Evolutionary conservation across 2,888 invertebrate species (phyloP).

Genomic region (Parasteatoda lunata): DNA sequence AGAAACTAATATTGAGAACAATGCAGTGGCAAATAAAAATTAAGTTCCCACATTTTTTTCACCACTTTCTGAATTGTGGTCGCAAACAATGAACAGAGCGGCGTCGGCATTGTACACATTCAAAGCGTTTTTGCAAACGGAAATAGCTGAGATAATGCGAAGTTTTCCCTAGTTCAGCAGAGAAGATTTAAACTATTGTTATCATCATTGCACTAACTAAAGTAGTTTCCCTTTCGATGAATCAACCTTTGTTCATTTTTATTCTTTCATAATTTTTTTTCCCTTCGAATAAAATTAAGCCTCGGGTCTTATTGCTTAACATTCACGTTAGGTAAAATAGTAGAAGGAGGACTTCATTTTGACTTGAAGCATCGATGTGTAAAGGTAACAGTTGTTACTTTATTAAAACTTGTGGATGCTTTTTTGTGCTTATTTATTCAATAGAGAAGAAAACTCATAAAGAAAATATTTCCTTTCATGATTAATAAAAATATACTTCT

Average conservation of each 20-base stretch:
- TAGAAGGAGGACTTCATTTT: too few species aligned
- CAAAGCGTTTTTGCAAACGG: background rate
- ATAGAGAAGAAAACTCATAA: too few species aligned
- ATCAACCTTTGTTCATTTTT: background rate
- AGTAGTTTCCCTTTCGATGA: background rate
- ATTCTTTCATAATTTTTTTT: too few species aligned
- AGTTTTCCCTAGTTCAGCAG: background rate
- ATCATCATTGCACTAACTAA: background rate
- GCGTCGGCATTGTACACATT: background rate
- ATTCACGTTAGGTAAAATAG: too few species aligned
- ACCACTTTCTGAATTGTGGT: background rate
- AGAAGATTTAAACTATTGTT: slow-evolving; percentile 1
- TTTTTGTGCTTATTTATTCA: too few species aligned
- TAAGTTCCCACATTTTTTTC: background rate
- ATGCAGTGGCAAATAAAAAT: background rate
- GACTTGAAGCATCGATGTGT: too few species aligned
- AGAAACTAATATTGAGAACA: background rate
- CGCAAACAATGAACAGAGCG: background rate
- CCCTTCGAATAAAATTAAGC: too few species aligned
- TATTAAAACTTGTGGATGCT: too few species aligned
- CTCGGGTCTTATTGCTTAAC: too few species aligned
- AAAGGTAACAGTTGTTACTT: too few species aligned
- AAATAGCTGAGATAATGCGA: slow-evolving; percentile 1
- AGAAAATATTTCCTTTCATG: too few species aligned
- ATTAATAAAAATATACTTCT: too few species aligned